Evolutionary conservation across 2,113 vertebrate genomes (phyloP).

Genomic region (Tor tambroides): DNA sequence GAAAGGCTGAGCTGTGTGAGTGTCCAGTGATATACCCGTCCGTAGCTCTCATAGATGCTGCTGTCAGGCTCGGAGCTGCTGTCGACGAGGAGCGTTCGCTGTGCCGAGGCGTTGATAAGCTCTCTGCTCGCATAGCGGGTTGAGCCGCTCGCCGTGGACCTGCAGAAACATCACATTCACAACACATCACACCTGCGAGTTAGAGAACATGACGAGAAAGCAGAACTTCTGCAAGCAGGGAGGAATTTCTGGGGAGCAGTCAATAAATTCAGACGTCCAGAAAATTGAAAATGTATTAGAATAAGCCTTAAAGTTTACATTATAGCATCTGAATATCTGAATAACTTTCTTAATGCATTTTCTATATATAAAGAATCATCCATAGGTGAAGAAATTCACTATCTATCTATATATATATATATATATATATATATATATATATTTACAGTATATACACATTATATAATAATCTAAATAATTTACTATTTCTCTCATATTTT

Average conservation of each 20-base stretch:
- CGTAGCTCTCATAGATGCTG: slow-evolving; percentile 71
- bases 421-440: too few species aligned
- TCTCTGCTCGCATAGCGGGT: slow-evolving; percentile 74
- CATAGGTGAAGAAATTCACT: neutral
- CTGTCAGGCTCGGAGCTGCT: slow-evolving; percentile 73
- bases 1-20: neutral
- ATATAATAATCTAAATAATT: too few species aligned
- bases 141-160: slow-evolving; percentile 65
- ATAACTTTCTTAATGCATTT: neutral
- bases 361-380: neutral
- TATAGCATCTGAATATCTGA: neutral
- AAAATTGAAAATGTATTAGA: neutral
- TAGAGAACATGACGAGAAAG: neutral
- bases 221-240: neutral
- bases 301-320: neutral
- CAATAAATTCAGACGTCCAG: neutral
- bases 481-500: too few species aligned
- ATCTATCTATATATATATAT: too few species aligned
- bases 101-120: slow-evolving; percentile 69
- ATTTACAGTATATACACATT: too few species aligned
- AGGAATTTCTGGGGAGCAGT: neutral
- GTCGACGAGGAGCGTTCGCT: slow-evolving; percentile 74
- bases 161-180: slow-evolving; percentile 16
- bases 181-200: neutral
- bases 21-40: slow-evolving; percentile 63